Evolutionary conservation across 1,140 invertebrate species (phyloP), one percentile per base, ranked within the genome.

Genomic region (Sitophilus oryzae): DNA sequence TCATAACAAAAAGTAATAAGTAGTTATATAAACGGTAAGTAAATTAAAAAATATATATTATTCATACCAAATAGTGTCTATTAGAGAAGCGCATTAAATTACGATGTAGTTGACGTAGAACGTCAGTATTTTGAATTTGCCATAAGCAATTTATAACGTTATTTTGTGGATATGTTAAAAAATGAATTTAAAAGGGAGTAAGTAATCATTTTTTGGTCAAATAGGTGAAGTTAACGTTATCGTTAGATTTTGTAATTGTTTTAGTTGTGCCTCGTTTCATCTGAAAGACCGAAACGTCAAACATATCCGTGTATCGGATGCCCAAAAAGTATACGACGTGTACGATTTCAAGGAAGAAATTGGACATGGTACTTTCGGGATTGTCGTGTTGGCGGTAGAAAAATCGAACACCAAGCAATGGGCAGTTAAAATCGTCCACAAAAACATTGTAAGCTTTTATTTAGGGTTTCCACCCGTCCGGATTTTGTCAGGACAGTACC

Each of bases 391-490:
- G 50, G 75, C 74, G 0, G 64, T 56, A 21, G 71, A 77, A 50
- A 74, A 66, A 48, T 53, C 60, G 6, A 74, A 67, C 3, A 63
- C 62, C 2, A 59, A 65, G 42, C 55, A 63, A 23, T 78, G 75
- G 73, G 79, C 78, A 3, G 77, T 79, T 53, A 80, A 80, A 70
- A 71, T 73, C 20, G 70, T 80, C 20, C 71, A 73, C 55, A 80
- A 78, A 65, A 71, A 73, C 60, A 73, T 75, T 66, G 76, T 76
- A 69, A 69, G 60, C 44, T 43, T 36, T 36, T 25, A 16, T 44
- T 23, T 11, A 15, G 20, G 14, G 45, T 47, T 47, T 20, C 25
- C 25, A 30, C 25, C 11, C 5, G 25, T 11, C 25, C 5, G 25
- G 25, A 5, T 30, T 30, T 30, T 5, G 5, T 30, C 25, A 11